phyloP scores from a whole-genome alignment of 2,113 vertebrate species.

The Eudorcas thomsonii region DNA sequence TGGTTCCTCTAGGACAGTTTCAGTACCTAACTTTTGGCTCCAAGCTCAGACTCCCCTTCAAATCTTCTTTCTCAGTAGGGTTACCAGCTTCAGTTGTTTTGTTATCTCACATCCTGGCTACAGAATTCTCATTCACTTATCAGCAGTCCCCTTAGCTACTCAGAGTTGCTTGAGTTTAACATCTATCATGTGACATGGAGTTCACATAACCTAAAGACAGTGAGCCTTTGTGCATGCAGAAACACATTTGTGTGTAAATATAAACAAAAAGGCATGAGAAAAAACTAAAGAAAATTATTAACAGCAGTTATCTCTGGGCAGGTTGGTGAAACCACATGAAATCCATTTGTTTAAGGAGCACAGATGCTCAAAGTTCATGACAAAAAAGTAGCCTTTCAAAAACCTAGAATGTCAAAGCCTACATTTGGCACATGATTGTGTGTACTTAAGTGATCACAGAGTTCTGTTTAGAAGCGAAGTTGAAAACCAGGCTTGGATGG shows the following conservation, averaged over 20 bases:
- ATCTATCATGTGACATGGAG: not conserved
- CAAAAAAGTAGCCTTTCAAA: not conserved
- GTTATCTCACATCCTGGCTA: not conserved
- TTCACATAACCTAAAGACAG: not conserved
- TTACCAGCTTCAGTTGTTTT: not conserved
- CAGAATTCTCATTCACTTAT: not conserved
- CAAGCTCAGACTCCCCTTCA: not conserved
- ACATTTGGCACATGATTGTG: not conserved
- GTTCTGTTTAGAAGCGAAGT: not conserved
- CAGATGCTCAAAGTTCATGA: not conserved
- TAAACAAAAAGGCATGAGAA: not conserved
- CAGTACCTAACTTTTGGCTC: not conserved
- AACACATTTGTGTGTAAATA: not conserved
- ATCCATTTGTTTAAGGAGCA: not conserved
- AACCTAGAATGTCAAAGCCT: not conserved
- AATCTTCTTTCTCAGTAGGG: not conserved
- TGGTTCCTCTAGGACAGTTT: not conserved
- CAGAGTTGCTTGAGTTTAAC: not conserved
- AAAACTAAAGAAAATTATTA: not conserved
- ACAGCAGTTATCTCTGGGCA: not conserved
- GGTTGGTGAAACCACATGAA: not conserved
- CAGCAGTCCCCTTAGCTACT: not conserved
- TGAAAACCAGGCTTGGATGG: not conserved
- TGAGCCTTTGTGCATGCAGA: not conserved
- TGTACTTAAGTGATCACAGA: not conserved